phyloP scores from a whole-genome alignment of 64 coral and sea anemone genomes.

The Stylophora pistillata region DNA sequence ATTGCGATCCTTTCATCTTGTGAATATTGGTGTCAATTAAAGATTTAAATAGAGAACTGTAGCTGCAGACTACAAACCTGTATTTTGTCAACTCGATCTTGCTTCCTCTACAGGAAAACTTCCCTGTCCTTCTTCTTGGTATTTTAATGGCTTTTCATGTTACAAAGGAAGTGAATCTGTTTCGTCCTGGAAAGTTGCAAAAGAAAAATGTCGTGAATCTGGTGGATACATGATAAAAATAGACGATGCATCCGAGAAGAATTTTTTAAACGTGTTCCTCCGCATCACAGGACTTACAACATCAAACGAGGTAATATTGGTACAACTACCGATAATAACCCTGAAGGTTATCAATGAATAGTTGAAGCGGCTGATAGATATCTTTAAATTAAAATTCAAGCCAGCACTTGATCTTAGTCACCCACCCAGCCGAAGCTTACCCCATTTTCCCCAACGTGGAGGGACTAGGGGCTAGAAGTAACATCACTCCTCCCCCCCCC shows the following conservation, averaged over 20 bases:
- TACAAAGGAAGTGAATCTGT: neutral
- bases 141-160: neutral
- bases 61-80: too few species aligned
- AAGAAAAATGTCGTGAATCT: neutral
- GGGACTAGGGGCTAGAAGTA: too few species aligned
- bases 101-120: neutral
- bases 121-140: neutral
- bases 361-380: too few species aligned
- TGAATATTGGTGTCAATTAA: neutral
- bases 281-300: neutral
- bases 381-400: too few species aligned
- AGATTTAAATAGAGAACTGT: neutral
- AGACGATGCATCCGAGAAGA: neutral
- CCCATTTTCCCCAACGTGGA: too few species aligned
- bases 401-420: too few species aligned
- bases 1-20: too few species aligned
- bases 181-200: neutral
- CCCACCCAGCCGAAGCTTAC: too few species aligned
- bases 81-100: neutral
- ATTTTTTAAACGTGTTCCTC: neutral
- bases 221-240: neutral
- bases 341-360: too few species aligned
- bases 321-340: too few species aligned
- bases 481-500: too few species aligned
- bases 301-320: neutral